These are phyloP conservation scores for Neomorphus geoffroyi DNA, from an alignment of 2,797 vertebrate species.

Conservation along the genomic window DNA sequence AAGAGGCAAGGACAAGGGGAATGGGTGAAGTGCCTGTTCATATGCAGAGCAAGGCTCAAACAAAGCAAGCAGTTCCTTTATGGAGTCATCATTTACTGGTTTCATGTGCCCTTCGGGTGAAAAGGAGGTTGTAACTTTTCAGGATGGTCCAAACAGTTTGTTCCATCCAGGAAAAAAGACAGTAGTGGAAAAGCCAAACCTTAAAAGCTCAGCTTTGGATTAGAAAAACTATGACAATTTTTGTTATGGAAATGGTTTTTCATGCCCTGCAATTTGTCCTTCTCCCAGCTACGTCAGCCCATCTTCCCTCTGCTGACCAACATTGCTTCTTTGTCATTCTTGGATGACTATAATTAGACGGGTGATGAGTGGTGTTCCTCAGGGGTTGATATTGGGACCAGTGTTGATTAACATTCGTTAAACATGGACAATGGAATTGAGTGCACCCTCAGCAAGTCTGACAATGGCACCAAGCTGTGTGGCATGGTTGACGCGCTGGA, in stretches of 20 bases:
- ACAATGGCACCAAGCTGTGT: no score
- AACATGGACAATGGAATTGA: no score
- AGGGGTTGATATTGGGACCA: no score
- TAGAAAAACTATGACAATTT: accelerated
- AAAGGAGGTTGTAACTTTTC: neutral
- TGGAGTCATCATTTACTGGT: neutral
- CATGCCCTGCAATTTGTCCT: neutral
- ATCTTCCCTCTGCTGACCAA: neutral
- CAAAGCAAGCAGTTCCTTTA: neutral
- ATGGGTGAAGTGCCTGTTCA: neutral
- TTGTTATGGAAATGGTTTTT: neutral
- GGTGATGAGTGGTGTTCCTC: no score
- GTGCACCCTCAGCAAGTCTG: no score
- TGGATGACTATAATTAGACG: neutral
- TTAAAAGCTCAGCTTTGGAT: neutral
- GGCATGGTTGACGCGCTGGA: no score
- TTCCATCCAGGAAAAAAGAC: neutral
- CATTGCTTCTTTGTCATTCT: neutral
- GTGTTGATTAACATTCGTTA: no score
- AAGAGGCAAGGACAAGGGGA: neutral
- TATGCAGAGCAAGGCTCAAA: neutral
- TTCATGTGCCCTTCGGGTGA: neutral
- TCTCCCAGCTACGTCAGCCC: neutral
- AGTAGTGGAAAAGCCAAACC: neutral
- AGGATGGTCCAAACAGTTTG: neutral